These are phyloP conservation scores for Corythaixoides concolor DNA, from an alignment of 2,113 vertebrate genomes.

Conservation along the genomic window DNA sequence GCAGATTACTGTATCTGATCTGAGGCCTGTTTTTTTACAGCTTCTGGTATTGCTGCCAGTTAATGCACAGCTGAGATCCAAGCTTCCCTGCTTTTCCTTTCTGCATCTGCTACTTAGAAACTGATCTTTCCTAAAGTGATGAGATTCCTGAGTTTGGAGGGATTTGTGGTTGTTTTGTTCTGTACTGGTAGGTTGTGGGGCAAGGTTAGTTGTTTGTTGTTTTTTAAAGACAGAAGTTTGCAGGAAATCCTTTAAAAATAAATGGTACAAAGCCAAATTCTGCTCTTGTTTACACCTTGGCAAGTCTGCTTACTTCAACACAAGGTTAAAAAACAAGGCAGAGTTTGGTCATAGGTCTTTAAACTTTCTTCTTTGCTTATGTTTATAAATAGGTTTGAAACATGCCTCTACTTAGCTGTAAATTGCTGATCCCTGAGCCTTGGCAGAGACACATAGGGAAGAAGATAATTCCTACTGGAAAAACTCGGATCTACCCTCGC, in stretches of 20 bases:
- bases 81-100: neutral
- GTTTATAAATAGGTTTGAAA: slow-evolving; percentile 7
- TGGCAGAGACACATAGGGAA: neutral
- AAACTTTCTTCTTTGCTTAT: neutral
- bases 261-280: neutral
- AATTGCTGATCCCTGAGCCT: neutral
- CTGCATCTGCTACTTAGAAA: neutral
- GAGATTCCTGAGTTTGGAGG: neutral
- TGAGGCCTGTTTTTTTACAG: neutral
- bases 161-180: neutral
- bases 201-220: neutral
- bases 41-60: neutral
- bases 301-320: neutral
- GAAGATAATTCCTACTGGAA: neutral
- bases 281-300: slow-evolving; percentile 4
- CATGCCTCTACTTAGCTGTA: neutral
- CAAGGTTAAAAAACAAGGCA: neutral
- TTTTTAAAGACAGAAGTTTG: neutral
- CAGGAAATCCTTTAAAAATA: slow-evolving; percentile 25
- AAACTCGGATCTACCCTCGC: neutral
- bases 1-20: neutral
- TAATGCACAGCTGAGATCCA: neutral
- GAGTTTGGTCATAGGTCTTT: neutral
- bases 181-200: neutral
- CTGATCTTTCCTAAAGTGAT: neutral